Percentiles rank a stretch among this genome's conserved stretches.
phyloP scores from a whole-genome alignment of 2,888 invertebrate species.

The Drosophila eohydei region DNA sequence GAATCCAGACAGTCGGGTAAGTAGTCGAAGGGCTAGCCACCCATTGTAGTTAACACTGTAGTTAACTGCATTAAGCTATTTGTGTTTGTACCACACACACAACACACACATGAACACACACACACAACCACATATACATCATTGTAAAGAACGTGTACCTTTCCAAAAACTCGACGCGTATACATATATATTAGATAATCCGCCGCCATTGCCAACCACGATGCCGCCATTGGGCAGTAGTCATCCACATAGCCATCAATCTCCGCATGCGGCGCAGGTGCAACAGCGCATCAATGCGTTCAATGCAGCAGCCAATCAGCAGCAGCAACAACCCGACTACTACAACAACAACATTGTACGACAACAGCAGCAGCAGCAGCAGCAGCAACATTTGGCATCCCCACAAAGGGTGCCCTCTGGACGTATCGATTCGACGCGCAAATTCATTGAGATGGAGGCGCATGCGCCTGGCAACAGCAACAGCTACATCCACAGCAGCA shows the following conservation, averaged over 20 bases:
- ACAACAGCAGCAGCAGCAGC: slow-evolving; percentile 52
- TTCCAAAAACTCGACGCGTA: slow-evolving; percentile 33
- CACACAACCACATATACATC: slow-evolving; percentile 22
- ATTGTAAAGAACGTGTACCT: slow-evolving; percentile 63
- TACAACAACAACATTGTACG: slow-evolving; percentile 56
- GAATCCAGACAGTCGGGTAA: slow-evolving; percentile 84
- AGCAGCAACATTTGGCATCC: slow-evolving; percentile 47
- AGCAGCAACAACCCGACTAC: slow-evolving; percentile 63
- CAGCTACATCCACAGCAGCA: slow-evolving; percentile 20
- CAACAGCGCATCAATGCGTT: slow-evolving; percentile 82
- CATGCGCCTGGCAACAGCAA: slow-evolving; percentile 48
- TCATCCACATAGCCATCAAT: slow-evolving; percentile 50
- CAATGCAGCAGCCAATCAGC: slow-evolving; percentile 77
- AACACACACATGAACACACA: slow-evolving; percentile 31
- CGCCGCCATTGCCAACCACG: slow-evolving; percentile 85
- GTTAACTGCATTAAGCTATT: slow-evolving; percentile 40
- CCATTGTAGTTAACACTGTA: slow-evolving; percentile 32
- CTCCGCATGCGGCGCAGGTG: slow-evolving; percentile 70
- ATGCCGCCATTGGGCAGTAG: slow-evolving; percentile 83
- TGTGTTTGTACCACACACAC: slow-evolving; percentile 55
- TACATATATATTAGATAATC: slow-evolving; percentile 79
- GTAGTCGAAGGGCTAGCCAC: slow-evolving; percentile 7
- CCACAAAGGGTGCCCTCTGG: slow-evolving; percentile 66
- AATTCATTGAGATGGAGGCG: slow-evolving; percentile 81
- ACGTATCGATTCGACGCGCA: slow-evolving; percentile 71